These are phyloP conservation scores for Nezara viridula DNA, from an alignment of 2,888 invertebrate genomes.

Conservation along the genomic window DNA sequence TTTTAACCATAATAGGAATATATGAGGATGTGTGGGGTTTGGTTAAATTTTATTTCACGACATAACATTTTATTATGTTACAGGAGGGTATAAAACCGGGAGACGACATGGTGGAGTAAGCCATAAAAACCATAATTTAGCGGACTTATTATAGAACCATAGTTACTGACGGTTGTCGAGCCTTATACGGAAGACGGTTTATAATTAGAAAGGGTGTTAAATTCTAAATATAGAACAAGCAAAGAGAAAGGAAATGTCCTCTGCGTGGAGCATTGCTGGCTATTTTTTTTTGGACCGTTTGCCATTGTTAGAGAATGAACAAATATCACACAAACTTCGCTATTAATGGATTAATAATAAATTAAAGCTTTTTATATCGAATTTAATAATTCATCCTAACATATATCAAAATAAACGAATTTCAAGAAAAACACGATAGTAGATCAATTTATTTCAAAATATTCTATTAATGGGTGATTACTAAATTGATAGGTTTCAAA, in stretches of 20 bases:
- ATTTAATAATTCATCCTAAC: too few relatives aligned
- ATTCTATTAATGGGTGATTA: too few relatives aligned
- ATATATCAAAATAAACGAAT: too few relatives aligned
- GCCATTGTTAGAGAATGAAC: neutral
- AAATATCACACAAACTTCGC: too few relatives aligned
- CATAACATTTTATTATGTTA: neutral
- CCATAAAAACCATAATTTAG: constrained; percentile 6
- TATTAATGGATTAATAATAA: too few relatives aligned
- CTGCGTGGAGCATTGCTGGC: neutral
- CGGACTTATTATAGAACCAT: neutral
- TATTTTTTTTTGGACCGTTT: neutral
- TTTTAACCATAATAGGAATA: neutral
- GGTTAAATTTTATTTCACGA: neutral
- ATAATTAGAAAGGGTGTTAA: neutral
- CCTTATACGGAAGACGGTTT: neutral
- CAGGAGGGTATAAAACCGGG: neutral
- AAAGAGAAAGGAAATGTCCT: constrained; percentile 20
- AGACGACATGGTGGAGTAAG: neutral
- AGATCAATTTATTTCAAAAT: too few relatives aligned
- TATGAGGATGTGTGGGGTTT: neutral
- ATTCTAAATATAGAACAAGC: constrained; percentile 13
- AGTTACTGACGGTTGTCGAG: neutral
- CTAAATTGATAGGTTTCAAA: too few relatives aligned
- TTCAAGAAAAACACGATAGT: too few relatives aligned
- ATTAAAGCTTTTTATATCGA: too few relatives aligned